Evolutionary conservation across 2,113 vertebrate genomes (phyloP), one percentile per base, ranked within the genome.

Genomic region (Rhegmatorhina hoffmannsi): DNA sequence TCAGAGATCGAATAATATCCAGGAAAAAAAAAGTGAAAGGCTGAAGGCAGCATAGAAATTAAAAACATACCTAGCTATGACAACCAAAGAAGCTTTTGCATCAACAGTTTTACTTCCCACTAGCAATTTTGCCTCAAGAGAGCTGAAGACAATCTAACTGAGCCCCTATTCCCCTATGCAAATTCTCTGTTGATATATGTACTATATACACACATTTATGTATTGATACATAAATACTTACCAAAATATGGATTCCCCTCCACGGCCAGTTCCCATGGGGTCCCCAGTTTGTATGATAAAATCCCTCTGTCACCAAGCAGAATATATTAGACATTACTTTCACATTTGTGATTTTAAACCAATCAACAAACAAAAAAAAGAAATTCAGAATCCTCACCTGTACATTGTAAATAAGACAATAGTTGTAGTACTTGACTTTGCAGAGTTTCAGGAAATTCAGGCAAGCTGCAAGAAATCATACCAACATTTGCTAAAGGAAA

Each of bases 401-500:
- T 11, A 99, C 99, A 98, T 98, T 99, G 97, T 99, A 98, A 97
- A 99, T 96, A 88, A 99, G 99, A 77, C 99, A 99, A 83, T 99
- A 99, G 97, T 99, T 99, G 97, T 99, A 99, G 93, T 99, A 99
- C 87, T 99, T 99, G 95, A 98, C 99, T 97, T 99, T 99, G 97
- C 99, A 99, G 90, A 99, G 98, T 94, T 99, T 99, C 97, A 99
- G 94, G 85, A 99, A 99, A 98, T 99, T 99, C 80, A 99, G 96
- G 72, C 98, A 99, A 59, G 99, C 99, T 99, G 98, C 33, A 97
- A 97, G 69, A 96, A 96, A 96, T 31, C 11, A 86, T 25, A 90
- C 2, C 49, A 82, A n/a, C 36, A 67, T 68, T 97, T 83, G 97
- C 7, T 50, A 74, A 67, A 38, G 68, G 28, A 90, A 79, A 24